Evolutionary conservation across 1,140 invertebrate genomes (phyloP), one percentile per base, ranked within the genome.

Genomic region (Drosophila setifemur): DNA sequence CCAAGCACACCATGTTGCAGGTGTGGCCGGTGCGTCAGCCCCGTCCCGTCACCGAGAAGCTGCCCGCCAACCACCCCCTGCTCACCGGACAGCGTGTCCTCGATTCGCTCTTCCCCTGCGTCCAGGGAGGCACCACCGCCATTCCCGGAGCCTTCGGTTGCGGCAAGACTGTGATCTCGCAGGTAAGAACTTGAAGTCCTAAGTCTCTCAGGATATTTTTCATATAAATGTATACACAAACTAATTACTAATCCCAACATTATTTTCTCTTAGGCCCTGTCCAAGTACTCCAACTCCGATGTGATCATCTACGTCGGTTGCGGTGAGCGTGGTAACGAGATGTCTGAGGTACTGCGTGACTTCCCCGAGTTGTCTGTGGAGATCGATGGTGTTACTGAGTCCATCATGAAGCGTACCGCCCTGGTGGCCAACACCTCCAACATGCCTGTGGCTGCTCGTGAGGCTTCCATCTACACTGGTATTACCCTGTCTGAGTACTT

Each of bases 371-470:
- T 99, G 83, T 96, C 96, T 0, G 96, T 99, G 77, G 98, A 99
- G 92, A 97, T 99, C 72, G 97, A 98, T 42, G 99, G 98, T 4
- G 93, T 94, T 2, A 98, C 96, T 5, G 99, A 99, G 91, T 99
- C 98, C 55, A 99, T 99, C 91, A 99, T 99, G 99, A 99, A 99
- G 92, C 96, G 99, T 93, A 99, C 99, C 7, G 96, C 98, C 25
- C 92, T 99, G 16, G 99, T 99, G 16, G 99, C 99, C 76, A 99
- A 99, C 92, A 99, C 99, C 31, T 99, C 98, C 45, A 99, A 99
- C 95, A 99, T 99, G 99, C 99, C 99, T 92, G 98, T 99, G 58
- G 99, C 99, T 92, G 99, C 99, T 92, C 95, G 99, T 93, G 99
- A 99, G 93, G 99, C 99, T 81, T 99, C 98, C 78, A 99, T 99